Conservation (phyloP, 2,888 invertebrate species). For the Rotaria magnacalcarata region DNA sequence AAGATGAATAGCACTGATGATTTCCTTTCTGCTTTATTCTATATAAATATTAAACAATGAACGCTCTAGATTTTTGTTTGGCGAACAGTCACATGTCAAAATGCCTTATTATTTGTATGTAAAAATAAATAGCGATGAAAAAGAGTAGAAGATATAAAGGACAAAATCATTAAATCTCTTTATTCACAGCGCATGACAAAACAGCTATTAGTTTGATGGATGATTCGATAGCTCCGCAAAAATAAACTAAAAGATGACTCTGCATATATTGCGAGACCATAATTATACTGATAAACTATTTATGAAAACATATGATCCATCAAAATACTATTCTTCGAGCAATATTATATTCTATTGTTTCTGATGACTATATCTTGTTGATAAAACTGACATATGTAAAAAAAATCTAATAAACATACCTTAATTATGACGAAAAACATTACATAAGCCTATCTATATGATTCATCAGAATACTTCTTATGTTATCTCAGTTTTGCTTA, state of each 20-base stretch:
- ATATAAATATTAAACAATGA: neutral
- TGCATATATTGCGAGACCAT: neutral
- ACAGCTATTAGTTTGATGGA: neutral
- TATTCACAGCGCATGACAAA: neutral
- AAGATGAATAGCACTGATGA: neutral
- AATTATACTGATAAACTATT: neutral
- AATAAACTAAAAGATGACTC: neutral
- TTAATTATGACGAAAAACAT: no score
- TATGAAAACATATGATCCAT: neutral
- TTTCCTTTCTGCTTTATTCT: neutral
- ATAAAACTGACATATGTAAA: no score
- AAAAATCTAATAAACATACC: no score
- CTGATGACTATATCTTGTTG: no score
- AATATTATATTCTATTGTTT: no score
- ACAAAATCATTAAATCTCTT: neutral
- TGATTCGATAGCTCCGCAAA: neutral
- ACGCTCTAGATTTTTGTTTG: neutral
- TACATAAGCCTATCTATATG: no score
- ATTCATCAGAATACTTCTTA: no score
- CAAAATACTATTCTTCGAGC: no score
- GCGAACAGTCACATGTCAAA: neutral
- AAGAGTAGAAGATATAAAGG: neutral
- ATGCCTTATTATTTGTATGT: neutral
- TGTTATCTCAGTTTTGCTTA: no score
- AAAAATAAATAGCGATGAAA: neutral